These are phyloP conservation scores for Radopholus similis DNA, from an alignment of 1,140 invertebrate species.

Conservation along the genomic window DNA sequence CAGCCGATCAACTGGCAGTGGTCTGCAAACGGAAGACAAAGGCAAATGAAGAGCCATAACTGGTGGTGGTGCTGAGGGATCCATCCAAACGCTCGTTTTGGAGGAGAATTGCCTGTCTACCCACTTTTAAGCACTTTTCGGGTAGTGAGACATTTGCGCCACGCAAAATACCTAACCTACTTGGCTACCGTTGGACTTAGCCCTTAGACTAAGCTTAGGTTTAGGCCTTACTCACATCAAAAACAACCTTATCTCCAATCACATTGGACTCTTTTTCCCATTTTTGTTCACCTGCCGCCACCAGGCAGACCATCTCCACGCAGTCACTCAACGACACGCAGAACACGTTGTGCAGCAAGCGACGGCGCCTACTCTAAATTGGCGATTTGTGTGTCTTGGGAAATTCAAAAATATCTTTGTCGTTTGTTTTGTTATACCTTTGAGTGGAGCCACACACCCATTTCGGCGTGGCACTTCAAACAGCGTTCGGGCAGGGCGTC, in stretches of 20 bases:
- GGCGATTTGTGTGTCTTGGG: constrained; percentile 14
- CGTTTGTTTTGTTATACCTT: not conserved
- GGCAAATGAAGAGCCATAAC: too few relatives aligned
- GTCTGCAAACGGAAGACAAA: too few relatives aligned
- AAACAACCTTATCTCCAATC: not conserved
- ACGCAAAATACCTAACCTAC: too few relatives aligned
- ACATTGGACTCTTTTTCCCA: not conserved
- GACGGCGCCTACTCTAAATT: constrained; percentile 1
- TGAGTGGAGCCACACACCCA: not conserved
- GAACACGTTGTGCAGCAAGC: constrained; percentile 20
- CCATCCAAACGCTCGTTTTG: too few relatives aligned
- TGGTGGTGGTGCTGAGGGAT: too few relatives aligned
- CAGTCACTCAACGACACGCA: constrained; percentile 17
- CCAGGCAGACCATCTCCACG: constrained; percentile 19
- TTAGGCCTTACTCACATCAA: too few relatives aligned
- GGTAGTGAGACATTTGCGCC: too few relatives aligned
- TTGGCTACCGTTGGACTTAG: too few relatives aligned
- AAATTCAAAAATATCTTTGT: not conserved
- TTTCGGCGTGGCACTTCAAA: not conserved
- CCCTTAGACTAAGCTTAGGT: too few relatives aligned
- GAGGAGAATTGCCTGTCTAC: too few relatives aligned
- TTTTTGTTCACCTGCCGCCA: constrained; percentile 11
- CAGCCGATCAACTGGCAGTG: not conserved
- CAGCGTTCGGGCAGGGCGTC: not conserved
- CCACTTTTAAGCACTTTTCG: too few relatives aligned